A percentile compares a stretch with the other conserved stretches of the same genome.
phyloP scores from a whole-genome alignment of 2,888 invertebrate species.

The Himalopsyche japonica region DNA sequence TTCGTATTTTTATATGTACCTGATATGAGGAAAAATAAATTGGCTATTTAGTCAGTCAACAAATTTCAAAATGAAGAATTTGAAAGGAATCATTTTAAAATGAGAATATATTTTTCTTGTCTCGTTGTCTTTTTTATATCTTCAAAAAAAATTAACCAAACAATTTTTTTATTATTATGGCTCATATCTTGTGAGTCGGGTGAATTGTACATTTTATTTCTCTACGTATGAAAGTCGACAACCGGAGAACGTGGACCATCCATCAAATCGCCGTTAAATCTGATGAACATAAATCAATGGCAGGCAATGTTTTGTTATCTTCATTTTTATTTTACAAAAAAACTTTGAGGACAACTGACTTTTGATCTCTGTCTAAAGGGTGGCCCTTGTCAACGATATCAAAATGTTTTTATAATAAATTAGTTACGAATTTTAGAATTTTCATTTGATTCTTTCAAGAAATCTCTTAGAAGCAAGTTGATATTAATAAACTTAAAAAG shows the following conservation, averaged over 20 bases:
- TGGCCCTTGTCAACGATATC: background rate
- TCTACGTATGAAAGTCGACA: background rate
- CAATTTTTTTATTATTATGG: background rate
- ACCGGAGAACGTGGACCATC: constrained; percentile 26
- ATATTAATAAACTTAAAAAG: no score
- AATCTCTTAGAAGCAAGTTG: no score
- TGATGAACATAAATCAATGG: constrained; percentile 41
- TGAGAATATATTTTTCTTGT: no score
- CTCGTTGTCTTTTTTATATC: no score
- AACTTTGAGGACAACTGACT: background rate
- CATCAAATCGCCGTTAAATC: constrained; percentile 35
- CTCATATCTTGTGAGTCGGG: background rate
- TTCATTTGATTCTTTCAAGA: background rate
- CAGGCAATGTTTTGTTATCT: background rate
- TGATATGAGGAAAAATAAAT: no score
- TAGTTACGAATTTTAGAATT: background rate
- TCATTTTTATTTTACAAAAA: background rate
- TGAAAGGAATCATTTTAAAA: no score
- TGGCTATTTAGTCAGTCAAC: no score
- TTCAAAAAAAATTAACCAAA: no score
- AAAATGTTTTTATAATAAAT: background rate
- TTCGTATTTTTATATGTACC: no score
- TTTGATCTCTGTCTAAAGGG: background rate
- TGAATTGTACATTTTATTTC: background rate
- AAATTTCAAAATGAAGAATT: no score